Evolutionary conservation across 2,797 vertebrate genomes (phyloP).

Genomic region (Zalophus californianus): DNA sequence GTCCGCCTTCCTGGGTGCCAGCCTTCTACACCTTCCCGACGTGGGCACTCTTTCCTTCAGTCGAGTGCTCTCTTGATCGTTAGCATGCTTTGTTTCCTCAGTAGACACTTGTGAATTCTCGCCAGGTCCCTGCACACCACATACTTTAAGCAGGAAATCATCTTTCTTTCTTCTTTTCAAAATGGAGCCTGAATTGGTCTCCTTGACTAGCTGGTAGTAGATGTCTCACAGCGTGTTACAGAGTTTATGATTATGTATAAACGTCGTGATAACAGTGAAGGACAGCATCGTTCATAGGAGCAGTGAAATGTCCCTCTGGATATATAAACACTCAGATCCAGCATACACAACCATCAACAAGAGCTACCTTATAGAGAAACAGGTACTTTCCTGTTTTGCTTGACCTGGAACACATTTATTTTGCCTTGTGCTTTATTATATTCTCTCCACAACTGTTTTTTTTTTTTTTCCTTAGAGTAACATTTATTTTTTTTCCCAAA

Average conservation of each 20-base stretch:
- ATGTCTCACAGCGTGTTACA: neutral
- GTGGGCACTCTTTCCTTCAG: rapidly evolving
- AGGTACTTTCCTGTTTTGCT: neutral
- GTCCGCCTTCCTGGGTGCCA: rapidly evolving
- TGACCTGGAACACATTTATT: neutral
- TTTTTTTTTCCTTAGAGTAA: neutral
- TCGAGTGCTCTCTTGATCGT: neutral
- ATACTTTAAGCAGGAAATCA: neutral
- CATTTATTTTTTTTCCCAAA: neutral
- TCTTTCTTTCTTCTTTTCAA: neutral
- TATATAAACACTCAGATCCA: neutral
- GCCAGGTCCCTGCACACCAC: rapidly evolving
- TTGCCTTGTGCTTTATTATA: neutral
- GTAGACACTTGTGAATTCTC: neutral
- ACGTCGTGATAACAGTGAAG: neutral
- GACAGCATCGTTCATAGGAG: neutral
- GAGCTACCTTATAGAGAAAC: rapidly evolving
- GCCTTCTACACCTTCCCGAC: rapidly evolving
- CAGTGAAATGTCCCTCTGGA: rapidly evolving
- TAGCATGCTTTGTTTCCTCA: neutral
- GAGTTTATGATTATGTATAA: neutral
- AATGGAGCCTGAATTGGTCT: neutral
- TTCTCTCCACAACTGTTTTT: neutral
- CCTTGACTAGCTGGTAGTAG: neutral
- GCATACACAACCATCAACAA: rapidly evolving